Conservation (phyloP, 2,797 vertebrate genomes). For the Micrastur ruficollis region DNA sequence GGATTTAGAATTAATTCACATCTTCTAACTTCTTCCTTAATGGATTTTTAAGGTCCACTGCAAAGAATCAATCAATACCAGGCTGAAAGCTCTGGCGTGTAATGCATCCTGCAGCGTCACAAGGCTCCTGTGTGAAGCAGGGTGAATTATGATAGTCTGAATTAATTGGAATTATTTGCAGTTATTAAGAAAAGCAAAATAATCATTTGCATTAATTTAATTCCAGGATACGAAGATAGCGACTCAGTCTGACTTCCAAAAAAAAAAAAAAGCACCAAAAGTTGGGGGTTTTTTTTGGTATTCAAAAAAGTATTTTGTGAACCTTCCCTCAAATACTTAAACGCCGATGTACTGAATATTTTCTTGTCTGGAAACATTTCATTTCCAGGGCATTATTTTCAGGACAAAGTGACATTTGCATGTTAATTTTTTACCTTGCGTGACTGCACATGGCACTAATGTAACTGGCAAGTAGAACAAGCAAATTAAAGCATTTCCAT, state of each 20-base stretch:
- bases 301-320: not conserved
- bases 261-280: not conserved
- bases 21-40: conserved; percentile 60
- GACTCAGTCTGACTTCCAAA: not conserved
- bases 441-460: not conserved
- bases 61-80: conserved; percentile 64
- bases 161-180: not conserved
- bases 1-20: conserved; percentile 69
- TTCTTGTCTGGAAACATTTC: not conserved
- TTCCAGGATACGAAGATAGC: not conserved
- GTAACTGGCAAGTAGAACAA: not conserved
- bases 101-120: not conserved
- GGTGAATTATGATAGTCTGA: not conserved
- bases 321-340: not conserved
- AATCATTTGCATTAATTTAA: not conserved
- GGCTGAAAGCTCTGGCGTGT: not conserved
- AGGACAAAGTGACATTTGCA: not conserved
- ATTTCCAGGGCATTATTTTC: not conserved
- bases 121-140: not conserved
- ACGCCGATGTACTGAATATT: not conserved
- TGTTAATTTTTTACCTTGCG: not conserved
- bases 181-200: not conserved
- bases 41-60: conserved; percentile 68
- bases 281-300: not conserved
- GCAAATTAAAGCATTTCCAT: not conserved